Conservation (phyloP, 2,797 vertebrate genomes). For the Cynopterus sphinx region DNA sequence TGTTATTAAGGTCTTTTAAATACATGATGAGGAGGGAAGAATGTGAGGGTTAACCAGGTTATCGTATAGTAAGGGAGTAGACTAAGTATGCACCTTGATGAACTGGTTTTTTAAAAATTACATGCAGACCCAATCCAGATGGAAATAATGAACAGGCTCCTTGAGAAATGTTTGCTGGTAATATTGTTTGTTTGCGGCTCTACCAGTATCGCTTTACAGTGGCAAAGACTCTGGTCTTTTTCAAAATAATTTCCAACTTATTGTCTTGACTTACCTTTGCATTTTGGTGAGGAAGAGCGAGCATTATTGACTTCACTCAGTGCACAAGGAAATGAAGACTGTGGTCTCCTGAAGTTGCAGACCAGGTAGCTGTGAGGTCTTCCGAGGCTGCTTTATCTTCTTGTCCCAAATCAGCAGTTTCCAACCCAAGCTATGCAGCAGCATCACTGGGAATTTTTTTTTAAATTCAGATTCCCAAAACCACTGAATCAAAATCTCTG, state of each 20-base stretch:
- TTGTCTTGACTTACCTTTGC: background rate
- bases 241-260: background rate
- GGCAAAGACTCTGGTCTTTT: background rate
- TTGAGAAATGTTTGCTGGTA: background rate
- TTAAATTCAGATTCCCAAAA: background rate
- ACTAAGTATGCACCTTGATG: background rate
- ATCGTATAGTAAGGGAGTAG: background rate
- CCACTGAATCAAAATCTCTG: background rate
- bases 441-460: background rate
- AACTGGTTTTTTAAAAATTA: conserved; percentile 33
- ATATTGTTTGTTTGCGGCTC: background rate
- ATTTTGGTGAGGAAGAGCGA: background rate
- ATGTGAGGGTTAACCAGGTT: background rate
- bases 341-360: background rate
- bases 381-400: background rate
- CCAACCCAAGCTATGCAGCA: background rate
- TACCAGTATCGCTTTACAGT: background rate
- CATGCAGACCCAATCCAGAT: background rate
- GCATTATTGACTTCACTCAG: background rate
- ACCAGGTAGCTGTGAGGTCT: background rate
- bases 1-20: background rate
- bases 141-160: background rate
- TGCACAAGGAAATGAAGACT: background rate
- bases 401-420: background rate
- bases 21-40: background rate